Conservation (phyloP, 2,888 invertebrate species). For the Gortyna flavago region DNA sequence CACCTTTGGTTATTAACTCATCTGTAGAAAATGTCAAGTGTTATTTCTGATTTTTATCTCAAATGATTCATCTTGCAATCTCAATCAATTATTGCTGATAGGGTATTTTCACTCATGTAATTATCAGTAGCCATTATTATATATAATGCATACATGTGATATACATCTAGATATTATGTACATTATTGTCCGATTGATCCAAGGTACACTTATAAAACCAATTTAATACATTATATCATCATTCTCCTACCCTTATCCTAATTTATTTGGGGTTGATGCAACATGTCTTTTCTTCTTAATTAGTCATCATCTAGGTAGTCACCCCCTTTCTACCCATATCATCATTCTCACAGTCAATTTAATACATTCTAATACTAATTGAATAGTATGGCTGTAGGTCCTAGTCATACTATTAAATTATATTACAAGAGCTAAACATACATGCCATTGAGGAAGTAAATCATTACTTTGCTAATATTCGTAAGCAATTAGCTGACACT, state of each 20-base stretch:
- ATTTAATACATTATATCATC: not conserved
- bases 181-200: not conserved
- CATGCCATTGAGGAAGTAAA: too few relatives aligned
- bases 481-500: too few relatives aligned
- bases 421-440: not conserved
- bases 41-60: slow-evolving; percentile 1
- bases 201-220: not conserved
- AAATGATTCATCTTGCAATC: slow-evolving; percentile 1
- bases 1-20: too few relatives aligned
- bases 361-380: not conserved
- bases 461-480: too few relatives aligned
- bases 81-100: slow-evolving; percentile 1
- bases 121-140: slow-evolving; percentile 16
- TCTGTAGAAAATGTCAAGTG: not conserved
- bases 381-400: not conserved
- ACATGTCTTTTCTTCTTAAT: not conserved
- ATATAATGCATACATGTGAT: not conserved
- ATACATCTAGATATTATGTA: not conserved
- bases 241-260: not conserved
- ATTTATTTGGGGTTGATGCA: not conserved
- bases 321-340: not conserved
- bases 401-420: not conserved
- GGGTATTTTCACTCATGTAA: slow-evolving; percentile 19
- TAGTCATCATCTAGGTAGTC: not conserved
- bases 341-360: not conserved